Base-by-base conservation (phyloP, 2,888 invertebrate species). In the Chrysopilus asiliformis region DNA sequence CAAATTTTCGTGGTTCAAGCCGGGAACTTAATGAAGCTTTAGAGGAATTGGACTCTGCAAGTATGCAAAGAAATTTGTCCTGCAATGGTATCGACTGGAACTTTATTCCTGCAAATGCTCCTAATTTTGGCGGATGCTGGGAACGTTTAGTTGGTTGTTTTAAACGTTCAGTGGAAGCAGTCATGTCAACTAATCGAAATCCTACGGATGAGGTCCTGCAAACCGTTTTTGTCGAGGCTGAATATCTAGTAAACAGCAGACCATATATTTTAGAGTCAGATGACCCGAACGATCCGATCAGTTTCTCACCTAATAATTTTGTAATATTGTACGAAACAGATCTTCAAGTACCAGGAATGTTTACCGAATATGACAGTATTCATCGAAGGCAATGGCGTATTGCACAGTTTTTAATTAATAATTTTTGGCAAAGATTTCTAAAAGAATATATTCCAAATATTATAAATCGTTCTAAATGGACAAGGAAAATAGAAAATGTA, bases 91-190 rank as follows among this genome's bases (percentile, higher is more conserved):
- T 49, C 6, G 31, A 41, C 6, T 48, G 48, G 49, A 44, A 42
- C 14, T 49, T 48, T 29, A 50, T 47, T 4, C 51, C 46, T 5
- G 37, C 40, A 4, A 34, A 22, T 18, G 39, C 47, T 7, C 47
- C 50, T 1, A 46, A 50, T 24, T 15, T 49, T 47, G 49, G 48
- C 48, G 34, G 5, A 39, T n/a, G n/a, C n/a, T n/a, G n/a, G n/a
- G n/a, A n/a, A n/a, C n/a, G n/a, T n/a, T n/a, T n/a, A n/a, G n/a
- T 51, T 2, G 36, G 46, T 2, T 47, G 43, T 15, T 41, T 47
- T 22, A 47, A 47, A 30, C 33, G 34, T 22, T 40, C 47, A 1
- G 19, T 52, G 7, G 26, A 29, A 7, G 34, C 40, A 4, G 37
- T 40, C 2, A 14, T 51, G 12, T 39, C 41, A 6, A n/a, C n/a